Percentiles rank a stretch among this genome's conserved stretches.
Evolutionary conservation across 2,797 vertebrate genomes (phyloP).

Genomic region (Gephyroberyx darwinii): DNA sequence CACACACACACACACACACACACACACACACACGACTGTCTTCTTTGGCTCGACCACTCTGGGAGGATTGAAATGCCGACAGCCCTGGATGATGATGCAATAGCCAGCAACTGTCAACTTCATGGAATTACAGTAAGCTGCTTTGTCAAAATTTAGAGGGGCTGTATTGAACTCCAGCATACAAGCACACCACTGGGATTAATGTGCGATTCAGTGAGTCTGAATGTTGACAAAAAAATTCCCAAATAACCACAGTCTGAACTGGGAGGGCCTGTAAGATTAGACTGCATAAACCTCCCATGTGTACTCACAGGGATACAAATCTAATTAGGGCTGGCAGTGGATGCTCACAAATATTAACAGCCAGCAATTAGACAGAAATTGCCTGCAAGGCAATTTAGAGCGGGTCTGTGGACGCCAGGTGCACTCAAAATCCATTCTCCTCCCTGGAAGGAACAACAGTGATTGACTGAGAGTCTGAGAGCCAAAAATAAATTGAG

Average conservation of each 20-base stretch:
- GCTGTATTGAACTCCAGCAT: slow-evolving; percentile 65
- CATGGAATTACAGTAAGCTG: slow-evolving; percentile 78
- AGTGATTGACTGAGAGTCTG: slow-evolving; percentile 55
- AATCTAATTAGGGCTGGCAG: slow-evolving; percentile 70
- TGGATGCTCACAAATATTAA: slow-evolving; percentile 66
- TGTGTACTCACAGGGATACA: slow-evolving; percentile 56
- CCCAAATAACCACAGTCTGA: slow-evolving; percentile 52
- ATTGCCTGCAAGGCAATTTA: slow-evolving; percentile 62
- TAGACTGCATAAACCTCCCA: slow-evolving; percentile 41
- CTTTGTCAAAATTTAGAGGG: slow-evolving; percentile 75
- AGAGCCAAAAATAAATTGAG: slow-evolving; percentile 72
- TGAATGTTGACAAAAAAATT: slow-evolving; percentile 46
- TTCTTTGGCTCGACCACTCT: slow-evolving; percentile 52
- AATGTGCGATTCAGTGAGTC: slow-evolving; percentile 56
- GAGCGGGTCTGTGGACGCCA: slow-evolving; percentile 53
- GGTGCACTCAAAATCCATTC: slow-evolving; percentile 61
- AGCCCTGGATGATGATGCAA: slow-evolving; percentile 79
- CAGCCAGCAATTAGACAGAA: slow-evolving; percentile 61
- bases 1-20: slow-evolving; percentile 5
- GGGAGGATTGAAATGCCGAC: slow-evolving; percentile 64
- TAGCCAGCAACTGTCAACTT: slow-evolving; percentile 75
- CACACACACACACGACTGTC: slow-evolving; percentile 21
- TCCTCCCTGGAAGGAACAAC: slow-evolving; percentile 53
- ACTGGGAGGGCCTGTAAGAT: slow-evolving; percentile 46
- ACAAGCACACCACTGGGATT: slow-evolving; percentile 63